Conservation (phyloP, 1,140 invertebrate genomes). For the Drosophila hydei region DNA sequence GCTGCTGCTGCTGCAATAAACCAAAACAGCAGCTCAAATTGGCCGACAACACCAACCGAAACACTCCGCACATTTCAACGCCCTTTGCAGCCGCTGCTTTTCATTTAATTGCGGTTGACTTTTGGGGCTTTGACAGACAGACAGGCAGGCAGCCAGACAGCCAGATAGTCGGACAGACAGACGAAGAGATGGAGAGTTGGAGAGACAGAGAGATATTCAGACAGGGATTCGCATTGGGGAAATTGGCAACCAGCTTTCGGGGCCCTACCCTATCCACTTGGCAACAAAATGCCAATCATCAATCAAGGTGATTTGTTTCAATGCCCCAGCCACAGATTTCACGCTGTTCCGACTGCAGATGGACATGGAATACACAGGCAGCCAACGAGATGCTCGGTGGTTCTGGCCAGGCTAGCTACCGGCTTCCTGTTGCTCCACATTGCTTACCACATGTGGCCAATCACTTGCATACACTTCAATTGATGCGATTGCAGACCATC, state of each 20-base stretch:
- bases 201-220: slow-evolving; percentile 37
- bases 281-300: slow-evolving; percentile 79
- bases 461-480: slow-evolving; percentile 79
- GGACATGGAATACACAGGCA: slow-evolving; percentile 48
- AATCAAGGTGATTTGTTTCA: slow-evolving; percentile 82
- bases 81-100: slow-evolving; percentile 57
- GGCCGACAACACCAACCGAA: slow-evolving; percentile 30
- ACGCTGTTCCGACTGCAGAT: slow-evolving; percentile 76
- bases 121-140: slow-evolving; percentile 71
- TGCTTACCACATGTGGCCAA: slow-evolving; percentile 77
- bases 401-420: not conserved
- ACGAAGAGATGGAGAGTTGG: not conserved
- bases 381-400: not conserved
- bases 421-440: slow-evolving; percentile 45
- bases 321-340: slow-evolving; percentile 78
- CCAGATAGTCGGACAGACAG: slow-evolving; percentile 13
- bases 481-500: slow-evolving; percentile 49
- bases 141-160: slow-evolving; percentile 16
- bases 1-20: slow-evolving; percentile 47
- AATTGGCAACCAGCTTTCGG: slow-evolving; percentile 1
- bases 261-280: slow-evolving; percentile 33
- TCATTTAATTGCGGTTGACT: slow-evolving; percentile 81
- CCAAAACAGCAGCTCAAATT: slow-evolving; percentile 50
- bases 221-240: slow-evolving; percentile 8
- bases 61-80: slow-evolving; percentile 37